Conservation (phyloP, 2,888 invertebrate species). For the Callinectes sapidus region DNA sequence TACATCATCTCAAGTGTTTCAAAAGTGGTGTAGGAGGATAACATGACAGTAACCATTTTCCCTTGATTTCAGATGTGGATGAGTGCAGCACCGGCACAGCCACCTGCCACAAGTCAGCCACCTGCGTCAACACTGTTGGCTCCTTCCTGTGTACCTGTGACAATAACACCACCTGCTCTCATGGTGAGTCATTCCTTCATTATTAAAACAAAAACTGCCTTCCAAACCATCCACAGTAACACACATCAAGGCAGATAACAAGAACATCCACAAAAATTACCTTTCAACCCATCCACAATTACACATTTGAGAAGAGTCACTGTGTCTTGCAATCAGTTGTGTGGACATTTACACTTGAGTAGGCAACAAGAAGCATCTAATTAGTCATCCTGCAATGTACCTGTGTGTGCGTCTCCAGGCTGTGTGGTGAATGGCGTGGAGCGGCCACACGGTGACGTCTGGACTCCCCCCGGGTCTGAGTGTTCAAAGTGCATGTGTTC, state of each 20-base stretch:
- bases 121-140: conserved; percentile 88
- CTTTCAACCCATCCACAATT: neutral
- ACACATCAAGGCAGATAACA: neutral
- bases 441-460: conserved; percentile 70
- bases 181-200: conserved; percentile 53
- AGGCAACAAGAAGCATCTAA: neutral
- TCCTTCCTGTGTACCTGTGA: conserved; percentile 86
- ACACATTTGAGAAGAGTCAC: neutral
- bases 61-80: conserved; percentile 82
- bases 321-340: neutral
- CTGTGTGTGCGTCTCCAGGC: conserved; percentile 54
- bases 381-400: neutral
- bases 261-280: neutral
- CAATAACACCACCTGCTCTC: conserved; percentile 74
- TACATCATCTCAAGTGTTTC: neutral
- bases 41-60: neutral
- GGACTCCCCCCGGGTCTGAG: conserved; percentile 69
- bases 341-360: neutral
- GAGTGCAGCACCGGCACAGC: conserved; percentile 86
- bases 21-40: too few relatives aligned
- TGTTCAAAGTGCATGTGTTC: conserved; percentile 73
- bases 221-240: neutral
- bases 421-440: conserved; percentile 72
- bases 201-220: neutral
- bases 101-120: conserved; percentile 87